phyloP scores from a whole-genome alignment of 2,113 vertebrate genomes.

The Hippocampus comes region DNA sequence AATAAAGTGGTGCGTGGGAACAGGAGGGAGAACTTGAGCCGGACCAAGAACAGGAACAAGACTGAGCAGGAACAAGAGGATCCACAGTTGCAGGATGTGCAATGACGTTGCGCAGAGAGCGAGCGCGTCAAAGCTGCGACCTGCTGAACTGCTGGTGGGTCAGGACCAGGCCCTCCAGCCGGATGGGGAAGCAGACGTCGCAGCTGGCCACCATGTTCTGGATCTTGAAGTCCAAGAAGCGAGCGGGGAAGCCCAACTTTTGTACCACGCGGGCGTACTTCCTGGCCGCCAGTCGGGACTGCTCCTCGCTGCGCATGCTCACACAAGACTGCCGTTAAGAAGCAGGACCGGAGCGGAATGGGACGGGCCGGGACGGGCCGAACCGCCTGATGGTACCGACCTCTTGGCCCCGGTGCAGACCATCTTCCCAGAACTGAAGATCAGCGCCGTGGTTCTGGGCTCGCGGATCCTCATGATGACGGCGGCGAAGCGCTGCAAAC shows the following conservation, averaged over 20 bases:
- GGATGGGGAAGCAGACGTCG: conserved; percentile 91
- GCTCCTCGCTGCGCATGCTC: conserved; percentile 80
- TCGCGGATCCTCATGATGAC: conserved; percentile 97
- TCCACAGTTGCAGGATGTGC: not conserved
- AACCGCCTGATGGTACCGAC: conserved; percentile 52
- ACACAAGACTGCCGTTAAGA: not conserved
- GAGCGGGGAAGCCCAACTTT: conserved; percentile 93
- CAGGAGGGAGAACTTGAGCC: not conserved
- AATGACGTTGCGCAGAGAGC: too few relatives aligned
- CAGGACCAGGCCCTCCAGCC: conserved; percentile 87
- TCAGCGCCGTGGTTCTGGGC: conserved; percentile 91
- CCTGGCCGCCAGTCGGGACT: conserved; percentile 89
- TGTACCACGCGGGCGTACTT: conserved; percentile 93
- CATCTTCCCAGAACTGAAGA: conserved; percentile 98
- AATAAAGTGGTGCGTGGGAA: not conserved
- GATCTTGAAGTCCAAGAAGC: conserved; percentile 95
- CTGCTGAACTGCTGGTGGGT: conserved; percentile 95
- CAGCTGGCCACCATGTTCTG: conserved; percentile 99
- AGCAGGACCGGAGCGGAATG: too few relatives aligned
- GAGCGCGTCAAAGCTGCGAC: conserved; percentile 46
- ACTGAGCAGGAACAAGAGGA: not conserved
- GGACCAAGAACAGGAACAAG: not conserved
- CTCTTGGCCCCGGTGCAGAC: conserved; percentile 98
- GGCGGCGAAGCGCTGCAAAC: conserved; percentile 86
- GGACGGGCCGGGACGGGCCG: too few relatives aligned